Base-by-base conservation (phyloP, 1,140 invertebrate genomes). In the Heliothis virescens region DNA sequence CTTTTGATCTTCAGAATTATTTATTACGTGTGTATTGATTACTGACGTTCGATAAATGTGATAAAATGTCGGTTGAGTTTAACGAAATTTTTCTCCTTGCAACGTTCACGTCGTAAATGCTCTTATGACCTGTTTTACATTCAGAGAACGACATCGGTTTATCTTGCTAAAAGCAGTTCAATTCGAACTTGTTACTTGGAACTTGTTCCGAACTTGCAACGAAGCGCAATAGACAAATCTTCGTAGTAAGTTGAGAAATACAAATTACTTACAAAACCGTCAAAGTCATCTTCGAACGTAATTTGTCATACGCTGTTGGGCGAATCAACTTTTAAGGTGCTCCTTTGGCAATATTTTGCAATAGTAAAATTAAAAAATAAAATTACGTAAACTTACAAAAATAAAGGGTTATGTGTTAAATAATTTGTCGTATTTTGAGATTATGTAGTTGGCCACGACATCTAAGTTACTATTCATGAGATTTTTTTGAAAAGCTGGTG, bases 1-100 rank as follows among this genome's bases (percentile, higher is more conserved):
- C 41, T 76, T 79, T 75, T 71, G 76, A 76, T 78, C 52, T 69
- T 67, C 26, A 69, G 29, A 69, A 76, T 75, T 16, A 75, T 41
- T 63, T 69, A 72, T 72, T 79, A 48, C 29, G 60, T 50, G 48
- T 50, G 41, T 73, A 34, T 77, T 52, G 69, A 75, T 62, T 60
- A 50, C 34, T 3, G 41, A 16, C 55, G 26, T 77, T 71, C 47
- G 50, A 59, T 47, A 57, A 79, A 59, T 57, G 34, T 50, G 59
- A 41, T 7, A 67, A 76, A 62, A 50, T 52, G 15, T 62, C 48
- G 2, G 26, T 60, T 34, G 29, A 16, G 55, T 52, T 52, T 53
- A 41, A 16, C 5, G 18, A 52, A 69, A 53, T 9, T 26, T 13
- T 62, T 71, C 13, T 21, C 12, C 47, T 48, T 52, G n/a, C 62